Conservation (phyloP, 2,797 vertebrate genomes). For the Centropyge bicolor region DNA sequence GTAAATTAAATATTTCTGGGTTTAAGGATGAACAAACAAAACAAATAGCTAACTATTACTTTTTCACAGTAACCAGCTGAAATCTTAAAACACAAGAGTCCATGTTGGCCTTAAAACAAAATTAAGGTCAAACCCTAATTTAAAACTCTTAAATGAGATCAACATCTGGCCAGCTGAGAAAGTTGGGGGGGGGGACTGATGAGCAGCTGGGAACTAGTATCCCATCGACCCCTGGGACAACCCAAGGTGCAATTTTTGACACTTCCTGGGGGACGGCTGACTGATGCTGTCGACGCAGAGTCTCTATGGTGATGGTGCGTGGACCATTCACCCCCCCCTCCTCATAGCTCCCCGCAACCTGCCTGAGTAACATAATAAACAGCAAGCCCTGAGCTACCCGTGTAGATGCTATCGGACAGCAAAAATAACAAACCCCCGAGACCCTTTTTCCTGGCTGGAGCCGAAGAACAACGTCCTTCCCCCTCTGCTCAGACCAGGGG, state of each 20-base stretch:
- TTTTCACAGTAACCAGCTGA: background rate
- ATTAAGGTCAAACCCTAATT: background rate
- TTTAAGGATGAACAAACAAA: too few relatives aligned
- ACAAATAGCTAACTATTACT: too few relatives aligned
- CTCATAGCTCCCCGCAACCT: slow-evolving; percentile 74
- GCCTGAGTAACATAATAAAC: slow-evolving; percentile 85
- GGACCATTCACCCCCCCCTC: slow-evolving; percentile 49
- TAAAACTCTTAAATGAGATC: background rate
- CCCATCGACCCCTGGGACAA: slow-evolving; percentile 82
- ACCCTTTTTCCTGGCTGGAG: slow-evolving; percentile 93
- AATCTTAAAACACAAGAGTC: background rate
- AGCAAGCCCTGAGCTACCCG: slow-evolving; percentile 80
- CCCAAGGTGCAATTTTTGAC: slow-evolving; percentile 87
- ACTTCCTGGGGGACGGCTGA: slow-evolving; percentile 88
- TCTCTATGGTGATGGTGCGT: slow-evolving; percentile 73
- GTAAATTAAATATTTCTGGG: too few relatives aligned
- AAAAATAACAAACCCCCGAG: slow-evolving; percentile 91
- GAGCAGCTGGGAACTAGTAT: slow-evolving; percentile 67
- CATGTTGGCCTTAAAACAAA: background rate
- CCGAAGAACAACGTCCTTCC: slow-evolving; percentile 89
- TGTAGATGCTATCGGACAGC: slow-evolving; percentile 89
- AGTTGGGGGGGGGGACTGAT: slow-evolving; percentile 33
- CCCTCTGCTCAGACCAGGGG: slow-evolving; percentile 50
- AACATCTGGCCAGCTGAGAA: slow-evolving; percentile 69
- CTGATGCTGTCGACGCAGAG: slow-evolving; percentile 87